Evolutionary conservation across 1,140 invertebrate genomes (phyloP).

Genomic region (Carposina sasakii): DNA sequence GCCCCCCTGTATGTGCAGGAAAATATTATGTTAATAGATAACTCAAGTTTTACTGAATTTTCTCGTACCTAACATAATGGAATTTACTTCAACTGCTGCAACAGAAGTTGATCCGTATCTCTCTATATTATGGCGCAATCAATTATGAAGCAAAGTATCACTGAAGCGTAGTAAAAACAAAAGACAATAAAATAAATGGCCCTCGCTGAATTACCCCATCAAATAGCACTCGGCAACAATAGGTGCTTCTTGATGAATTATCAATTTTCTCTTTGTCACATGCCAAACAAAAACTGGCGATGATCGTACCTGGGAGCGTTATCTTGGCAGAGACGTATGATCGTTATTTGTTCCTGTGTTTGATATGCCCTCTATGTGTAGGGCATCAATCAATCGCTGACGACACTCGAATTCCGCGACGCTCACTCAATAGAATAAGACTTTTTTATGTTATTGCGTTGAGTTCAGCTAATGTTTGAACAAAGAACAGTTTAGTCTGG

Average conservation of each 20-base stretch:
- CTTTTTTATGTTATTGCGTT: neutral
- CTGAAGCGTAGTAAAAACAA: too few relatives aligned
- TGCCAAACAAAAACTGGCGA: conserved; percentile 53
- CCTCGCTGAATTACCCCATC: conserved; percentile 34
- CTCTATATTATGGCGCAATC: too few relatives aligned
- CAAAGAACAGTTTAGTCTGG: too few relatives aligned
- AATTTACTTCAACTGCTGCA: too few relatives aligned
- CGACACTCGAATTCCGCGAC: conserved; percentile 29
- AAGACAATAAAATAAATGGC: neutral
- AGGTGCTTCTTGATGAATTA: conserved; percentile 48
- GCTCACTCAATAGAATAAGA: neutral
- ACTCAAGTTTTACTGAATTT: too few relatives aligned
- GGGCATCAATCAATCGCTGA: conserved; percentile 42
- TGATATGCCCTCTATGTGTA: conserved; percentile 26
- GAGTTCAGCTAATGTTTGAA: too few relatives aligned
- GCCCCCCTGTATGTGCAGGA: too few relatives aligned
- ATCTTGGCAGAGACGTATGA: conserved; percentile 61
- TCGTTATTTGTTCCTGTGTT: conserved; percentile 43
- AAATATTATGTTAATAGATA: too few relatives aligned
- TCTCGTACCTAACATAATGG: too few relatives aligned
- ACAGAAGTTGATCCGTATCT: too few relatives aligned
- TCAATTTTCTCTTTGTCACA: conserved; percentile 59
- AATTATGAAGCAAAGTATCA: too few relatives aligned
- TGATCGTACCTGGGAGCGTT: conserved; percentile 46
- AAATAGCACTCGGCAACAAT: conserved; percentile 41